Evolutionary conservation across 2,797 vertebrate species (phyloP), one percentile per base, ranked within the genome.

Genomic region (Cirrhinus molitorella): DNA sequence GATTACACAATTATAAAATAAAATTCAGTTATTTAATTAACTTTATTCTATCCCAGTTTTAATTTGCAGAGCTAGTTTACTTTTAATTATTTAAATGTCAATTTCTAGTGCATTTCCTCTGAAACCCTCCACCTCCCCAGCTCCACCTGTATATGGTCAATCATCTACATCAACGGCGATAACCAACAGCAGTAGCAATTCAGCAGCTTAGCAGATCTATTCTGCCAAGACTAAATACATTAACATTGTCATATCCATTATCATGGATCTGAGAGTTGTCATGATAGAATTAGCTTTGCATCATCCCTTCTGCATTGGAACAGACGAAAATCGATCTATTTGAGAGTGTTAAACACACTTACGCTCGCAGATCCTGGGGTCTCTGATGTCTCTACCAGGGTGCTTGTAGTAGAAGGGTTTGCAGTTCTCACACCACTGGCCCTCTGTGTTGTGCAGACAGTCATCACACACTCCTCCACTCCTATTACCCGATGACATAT

Each of bases 401-500:
- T 99, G 96, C 93, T 97, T 96, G 94, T 95, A 99, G 93, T 94
- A 99, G 92, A 99, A 98, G 0, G 96, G 95, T 0, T 94, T 96
- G 86, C 98, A 99, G 88, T 95, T 95, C 91, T 99, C 97, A 0
- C 98, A 99, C 92, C 92, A 96, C 2, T 85, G 96, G 0, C 98
- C 98, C 83, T 95, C 2, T 0, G 98, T 99, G 95, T 99, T 98
- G 94, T 99, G 97, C 57, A 94, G 96, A 84, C 98, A 99, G 78
- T 95, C 88, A 0, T 99, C 96, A 0, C 98, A 99, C 84, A 99
- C 97, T 0, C 98, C 98, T 0, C 98, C 98, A 0, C 96, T 99
- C 84, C 89, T 59, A 21, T 99, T 99, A 23, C 96, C 95, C 0
- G 95, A 96, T 0, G 96, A 93, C 89, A 95, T 72, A 92, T 96